phyloP scores from a whole-genome alignment of 1,140 invertebrate species.

The Brachystomella parvula region DNA sequence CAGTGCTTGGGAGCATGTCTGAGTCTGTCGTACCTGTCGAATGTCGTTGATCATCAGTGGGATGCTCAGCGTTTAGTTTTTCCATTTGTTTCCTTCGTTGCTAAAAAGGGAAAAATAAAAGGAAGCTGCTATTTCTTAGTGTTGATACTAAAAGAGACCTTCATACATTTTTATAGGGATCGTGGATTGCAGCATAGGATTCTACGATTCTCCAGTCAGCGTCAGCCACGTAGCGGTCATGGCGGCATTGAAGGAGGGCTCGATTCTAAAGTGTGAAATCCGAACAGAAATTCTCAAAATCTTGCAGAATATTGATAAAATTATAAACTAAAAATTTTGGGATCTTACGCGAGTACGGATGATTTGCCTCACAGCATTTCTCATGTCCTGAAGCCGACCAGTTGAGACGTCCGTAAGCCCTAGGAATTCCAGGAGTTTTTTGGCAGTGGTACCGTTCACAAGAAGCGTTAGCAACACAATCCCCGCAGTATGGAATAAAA shows the following conservation, averaged over 20 bases:
- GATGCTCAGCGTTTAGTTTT: too few relatives aligned
- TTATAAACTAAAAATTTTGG: slow-evolving; percentile 44
- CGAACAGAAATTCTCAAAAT: too few relatives aligned
- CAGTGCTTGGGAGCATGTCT: too few relatives aligned
- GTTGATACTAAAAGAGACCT: too few relatives aligned
- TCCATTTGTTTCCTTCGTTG: too few relatives aligned
- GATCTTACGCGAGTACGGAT: slow-evolving; percentile 38
- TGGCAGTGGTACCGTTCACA: slow-evolving; percentile 45
- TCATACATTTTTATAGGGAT: slow-evolving; percentile 22
- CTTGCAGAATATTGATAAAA: too few relatives aligned
- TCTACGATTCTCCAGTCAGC: slow-evolving; percentile 45
- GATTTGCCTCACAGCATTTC: slow-evolving; percentile 41
- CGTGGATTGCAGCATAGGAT: slow-evolving; percentile 3
- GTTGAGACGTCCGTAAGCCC: slow-evolving; percentile 44
- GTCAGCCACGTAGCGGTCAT: too few relatives aligned
- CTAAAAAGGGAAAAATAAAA: too few relatives aligned
- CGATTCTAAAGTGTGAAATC: too few relatives aligned
- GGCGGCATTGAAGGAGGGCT: too few relatives aligned
- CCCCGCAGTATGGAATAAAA: slow-evolving; percentile 45
- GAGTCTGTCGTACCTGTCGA: too few relatives aligned
- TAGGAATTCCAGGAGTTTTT: slow-evolving; percentile 41
- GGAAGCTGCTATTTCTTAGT: too few relatives aligned
- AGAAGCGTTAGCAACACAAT: slow-evolving; percentile 45
- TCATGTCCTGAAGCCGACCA: slow-evolving; percentile 43
- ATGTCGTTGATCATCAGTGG: background rate